Percentiles rank a stretch among this genome's conserved stretches.
Conservation (phyloP, 2,888 invertebrate genomes). For the Eumacrocentrus americanus region DNA sequence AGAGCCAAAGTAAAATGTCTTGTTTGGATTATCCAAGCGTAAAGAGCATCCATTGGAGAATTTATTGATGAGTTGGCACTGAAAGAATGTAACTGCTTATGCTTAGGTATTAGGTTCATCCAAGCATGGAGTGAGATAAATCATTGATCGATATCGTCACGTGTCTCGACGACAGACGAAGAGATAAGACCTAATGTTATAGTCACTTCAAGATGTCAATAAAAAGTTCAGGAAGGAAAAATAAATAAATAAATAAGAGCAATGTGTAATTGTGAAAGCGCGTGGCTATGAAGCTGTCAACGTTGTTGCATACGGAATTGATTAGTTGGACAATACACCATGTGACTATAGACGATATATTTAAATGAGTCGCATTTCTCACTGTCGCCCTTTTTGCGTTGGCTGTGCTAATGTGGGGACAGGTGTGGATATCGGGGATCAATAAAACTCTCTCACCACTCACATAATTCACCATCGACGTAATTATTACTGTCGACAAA, state of each 20-base stretch:
- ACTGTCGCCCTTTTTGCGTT: slow-evolving; percentile 5
- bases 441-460: not conserved
- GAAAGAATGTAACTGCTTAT: not conserved
- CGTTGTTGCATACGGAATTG: not conserved
- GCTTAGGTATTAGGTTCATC: not conserved
- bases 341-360: not conserved
- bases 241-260: not conserved
- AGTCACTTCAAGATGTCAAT: not conserved
- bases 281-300: no score
- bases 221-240: not conserved
- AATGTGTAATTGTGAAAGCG: no score
- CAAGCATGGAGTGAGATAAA: not conserved
- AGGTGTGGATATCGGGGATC: not conserved
- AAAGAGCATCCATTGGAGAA: not conserved
- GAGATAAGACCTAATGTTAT: not conserved
- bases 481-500: not conserved
- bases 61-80: not conserved
- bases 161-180: not conserved
- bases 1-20: not conserved
- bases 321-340: not conserved
- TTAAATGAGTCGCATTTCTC: not conserved
- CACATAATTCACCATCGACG: not conserved
- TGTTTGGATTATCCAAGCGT: not conserved
- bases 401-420: not conserved
- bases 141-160: not conserved